phyloP scores from a whole-genome alignment of 2,888 invertebrate genomes.

The Onthophagus sagittarius region DNA sequence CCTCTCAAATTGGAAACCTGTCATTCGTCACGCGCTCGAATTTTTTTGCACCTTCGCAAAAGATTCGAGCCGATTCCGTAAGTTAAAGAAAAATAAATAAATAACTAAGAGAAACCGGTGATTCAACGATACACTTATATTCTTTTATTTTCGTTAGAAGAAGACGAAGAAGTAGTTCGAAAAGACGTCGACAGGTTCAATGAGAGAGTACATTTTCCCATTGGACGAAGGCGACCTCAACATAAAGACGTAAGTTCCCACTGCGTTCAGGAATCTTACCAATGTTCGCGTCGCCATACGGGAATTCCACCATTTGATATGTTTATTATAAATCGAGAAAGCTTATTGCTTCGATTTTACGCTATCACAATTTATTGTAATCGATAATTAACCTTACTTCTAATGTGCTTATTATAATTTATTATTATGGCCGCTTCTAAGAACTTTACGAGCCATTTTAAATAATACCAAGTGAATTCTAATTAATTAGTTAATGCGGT shows the following conservation, averaged over 20 bases:
- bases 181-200: background rate
- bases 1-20: slow-evolving; percentile 12
- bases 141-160: background rate
- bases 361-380: background rate
- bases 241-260: background rate
- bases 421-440: no score
- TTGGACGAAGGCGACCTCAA: background rate
- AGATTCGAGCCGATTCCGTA: background rate
- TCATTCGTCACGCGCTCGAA: background rate
- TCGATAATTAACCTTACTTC: background rate
- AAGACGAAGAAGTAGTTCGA: background rate
- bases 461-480: no score
- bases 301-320: background rate
- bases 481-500: no score
- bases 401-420: background rate
- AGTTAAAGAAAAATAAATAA: no score
- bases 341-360: background rate
- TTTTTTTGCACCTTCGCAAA: background rate
- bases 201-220: background rate
- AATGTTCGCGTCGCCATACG: background rate
- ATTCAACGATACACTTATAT: background rate
- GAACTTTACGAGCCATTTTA: no score
- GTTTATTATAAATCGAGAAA: background rate
- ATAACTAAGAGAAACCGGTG: no score
- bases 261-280: background rate